Conservation (phyloP, 2,888 invertebrate species). For the Uloborus plumipes region DNA sequence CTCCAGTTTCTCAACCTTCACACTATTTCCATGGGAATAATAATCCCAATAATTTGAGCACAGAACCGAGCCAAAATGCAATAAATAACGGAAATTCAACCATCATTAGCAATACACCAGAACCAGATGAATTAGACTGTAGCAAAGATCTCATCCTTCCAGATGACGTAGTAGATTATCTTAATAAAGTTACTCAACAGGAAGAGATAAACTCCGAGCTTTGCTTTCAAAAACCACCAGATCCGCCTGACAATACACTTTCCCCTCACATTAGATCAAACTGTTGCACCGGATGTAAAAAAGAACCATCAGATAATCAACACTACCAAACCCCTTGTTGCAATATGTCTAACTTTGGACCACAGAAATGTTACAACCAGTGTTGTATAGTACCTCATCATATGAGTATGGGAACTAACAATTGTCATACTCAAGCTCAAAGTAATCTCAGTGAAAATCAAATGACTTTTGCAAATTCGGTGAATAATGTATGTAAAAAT, state of each 20-base stretch:
- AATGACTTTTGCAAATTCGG: constrained; percentile 8
- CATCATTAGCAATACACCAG: neutral
- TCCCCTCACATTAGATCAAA: constrained; percentile 7
- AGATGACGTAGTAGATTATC: constrained; percentile 95
- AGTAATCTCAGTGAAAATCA: constrained; percentile 35
- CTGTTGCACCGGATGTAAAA: constrained; percentile 25
- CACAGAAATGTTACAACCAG: constrained; percentile 23
- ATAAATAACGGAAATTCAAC: constrained; percentile 12
- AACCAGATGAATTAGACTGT: constrained; percentile 82
- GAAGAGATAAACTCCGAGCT: constrained; percentile 13
- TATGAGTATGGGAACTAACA: constrained; percentile 2
- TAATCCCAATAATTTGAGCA: constrained; percentile 7
- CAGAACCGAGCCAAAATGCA: constrained; percentile 29
- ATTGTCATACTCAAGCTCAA: constrained; percentile 10
- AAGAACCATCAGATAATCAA: constrained; percentile 25
- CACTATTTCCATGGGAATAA: constrained; percentile 2
- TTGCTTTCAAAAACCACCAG: constrained; percentile 2
- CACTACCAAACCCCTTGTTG: constrained; percentile 37
- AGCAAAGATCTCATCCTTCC: constrained; percentile 86
- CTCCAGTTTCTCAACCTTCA: constrained; percentile 1
- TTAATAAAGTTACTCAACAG: constrained; percentile 78
- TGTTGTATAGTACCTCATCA: constrained; percentile 24
- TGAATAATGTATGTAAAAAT: constrained; percentile 29
- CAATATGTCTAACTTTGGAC: constrained; percentile 9
- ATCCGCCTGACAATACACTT: constrained; percentile 11